Evolutionary conservation across 2,888 invertebrate genomes (phyloP), one percentile per base, ranked within the genome.

Genomic region (Cosmopolites sordidus): DNA sequence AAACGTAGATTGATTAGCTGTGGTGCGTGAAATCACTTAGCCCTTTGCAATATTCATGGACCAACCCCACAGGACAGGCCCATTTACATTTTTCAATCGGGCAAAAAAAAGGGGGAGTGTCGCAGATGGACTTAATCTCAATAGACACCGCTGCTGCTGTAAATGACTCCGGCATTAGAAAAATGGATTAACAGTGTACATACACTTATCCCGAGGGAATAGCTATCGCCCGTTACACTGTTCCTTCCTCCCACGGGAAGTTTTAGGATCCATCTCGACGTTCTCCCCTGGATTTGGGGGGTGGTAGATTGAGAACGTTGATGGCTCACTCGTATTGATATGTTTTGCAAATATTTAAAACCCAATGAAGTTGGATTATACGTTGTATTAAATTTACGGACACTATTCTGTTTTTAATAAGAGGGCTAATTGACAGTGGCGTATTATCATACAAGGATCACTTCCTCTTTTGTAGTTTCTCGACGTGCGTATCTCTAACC

Each of bases 131-230:
- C 54, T 46, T 49, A 54, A 49, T 49, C 49, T 48, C 53, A 16
- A 45, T 46, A 46, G 51, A 46, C 46, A 46, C 40, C 11, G 46
- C 8, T 8, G 8, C 22, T 46, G 38, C 33, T 42, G 45, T 42
- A 46, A 51, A 42, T 47, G 41, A 42, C 41, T 41, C 14, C 33
- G 27, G 46, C 51, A 51, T 51, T 51, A 46, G 52, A 52, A 52
- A 52, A 52, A 52, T 52, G 52, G 52, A 52, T 52, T 47, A 47
- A 38, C 18, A 29, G 17, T 52, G 48, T 52, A 52, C 47, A 43
- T 42, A 40, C 37, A 16, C 15, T 16, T 17, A 27, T 12, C 52
- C 12, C 38, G 27, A 39, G 52, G 48, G 52, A 52, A 52, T 43
- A 42, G 47, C 52, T 52, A 48, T 52, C 47, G 43, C 38, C 47